Evolutionary conservation across 2,113 vertebrate genomes (phyloP).

Genomic region (Heterotis niloticus): DNA sequence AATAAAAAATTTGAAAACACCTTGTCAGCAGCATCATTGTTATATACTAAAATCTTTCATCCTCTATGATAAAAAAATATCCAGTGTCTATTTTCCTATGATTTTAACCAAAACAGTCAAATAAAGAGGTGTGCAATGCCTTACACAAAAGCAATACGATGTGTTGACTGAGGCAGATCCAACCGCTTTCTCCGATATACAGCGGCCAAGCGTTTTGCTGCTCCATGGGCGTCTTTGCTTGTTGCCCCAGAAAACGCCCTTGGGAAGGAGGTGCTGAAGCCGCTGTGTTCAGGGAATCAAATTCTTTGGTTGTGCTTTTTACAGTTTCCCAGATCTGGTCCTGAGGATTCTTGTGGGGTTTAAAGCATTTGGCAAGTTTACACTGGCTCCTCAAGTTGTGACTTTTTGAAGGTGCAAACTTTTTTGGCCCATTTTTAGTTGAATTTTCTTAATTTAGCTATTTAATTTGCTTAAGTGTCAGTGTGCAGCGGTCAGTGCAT

Average conservation of each 20-base stretch:
- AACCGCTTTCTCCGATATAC: neutral
- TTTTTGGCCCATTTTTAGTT: too few species aligned
- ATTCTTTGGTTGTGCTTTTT: neutral
- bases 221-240: too few species aligned
- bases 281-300: neutral
- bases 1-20: too few species aligned
- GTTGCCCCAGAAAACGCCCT: neutral
- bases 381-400: neutral
- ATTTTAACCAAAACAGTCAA: too few species aligned
- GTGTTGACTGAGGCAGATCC: neutral
- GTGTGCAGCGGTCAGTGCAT: neutral
- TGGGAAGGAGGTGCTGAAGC: neutral
- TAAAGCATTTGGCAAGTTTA: neutral
- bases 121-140: too few species aligned
- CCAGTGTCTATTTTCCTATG: too few species aligned
- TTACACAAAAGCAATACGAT: too few species aligned
- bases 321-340: neutral
- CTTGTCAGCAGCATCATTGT: too few species aligned
- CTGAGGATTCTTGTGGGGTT: neutral
- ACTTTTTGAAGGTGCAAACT: too few species aligned
- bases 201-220: neutral
- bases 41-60: too few species aligned
- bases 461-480: neutral
- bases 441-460: too few species aligned
- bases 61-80: too few species aligned